Percentiles rank a stretch among this genome's conserved stretches.
phyloP scores from a whole-genome alignment of 2,888 invertebrate genomes.

The Oligia strigilis region DNA sequence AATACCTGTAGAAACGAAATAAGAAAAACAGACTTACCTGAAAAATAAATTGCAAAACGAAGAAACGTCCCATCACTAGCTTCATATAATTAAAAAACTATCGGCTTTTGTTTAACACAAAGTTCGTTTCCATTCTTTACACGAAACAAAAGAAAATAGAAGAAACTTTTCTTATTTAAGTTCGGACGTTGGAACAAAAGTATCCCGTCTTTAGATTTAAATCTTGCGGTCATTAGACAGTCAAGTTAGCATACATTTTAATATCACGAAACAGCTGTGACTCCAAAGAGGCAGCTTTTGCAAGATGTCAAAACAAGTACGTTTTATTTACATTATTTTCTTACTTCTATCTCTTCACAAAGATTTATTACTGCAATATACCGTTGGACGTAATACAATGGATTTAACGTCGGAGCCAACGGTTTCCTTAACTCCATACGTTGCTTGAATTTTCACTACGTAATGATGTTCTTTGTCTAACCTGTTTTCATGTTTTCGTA shows the following conservation, averaged over 20 bases:
- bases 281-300: slow-evolving; percentile 73
- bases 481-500: slow-evolving; percentile 21
- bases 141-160: slow-evolving; percentile 72
- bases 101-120: slow-evolving; percentile 51
- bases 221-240: slow-evolving; percentile 84
- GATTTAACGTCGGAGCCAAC: slow-evolving; percentile 73
- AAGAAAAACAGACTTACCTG: not conserved
- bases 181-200: slow-evolving; percentile 74
- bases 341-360: slow-evolving; percentile 72
- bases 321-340: slow-evolving; percentile 82
- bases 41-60: slow-evolving; percentile 17
- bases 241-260: slow-evolving; percentile 86
- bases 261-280: slow-evolving; percentile 82
- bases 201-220: slow-evolving; percentile 80
- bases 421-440: slow-evolving; percentile 69
- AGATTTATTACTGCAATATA: slow-evolving; percentile 85
- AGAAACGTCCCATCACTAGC: slow-evolving; percentile 17
- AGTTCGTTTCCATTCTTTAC: slow-evolving; percentile 61
- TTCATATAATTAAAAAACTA: slow-evolving; percentile 58
- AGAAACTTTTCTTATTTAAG: slow-evolving; percentile 83
- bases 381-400: slow-evolving; percentile 69
- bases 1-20: not conserved
- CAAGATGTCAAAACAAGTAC: slow-evolving; percentile 81
- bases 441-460: slow-evolving; percentile 56
- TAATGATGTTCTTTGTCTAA: slow-evolving; percentile 50